Evolutionary conservation across 1,140 invertebrate genomes (phyloP).

Genomic region (Apolygus lucorum): DNA sequence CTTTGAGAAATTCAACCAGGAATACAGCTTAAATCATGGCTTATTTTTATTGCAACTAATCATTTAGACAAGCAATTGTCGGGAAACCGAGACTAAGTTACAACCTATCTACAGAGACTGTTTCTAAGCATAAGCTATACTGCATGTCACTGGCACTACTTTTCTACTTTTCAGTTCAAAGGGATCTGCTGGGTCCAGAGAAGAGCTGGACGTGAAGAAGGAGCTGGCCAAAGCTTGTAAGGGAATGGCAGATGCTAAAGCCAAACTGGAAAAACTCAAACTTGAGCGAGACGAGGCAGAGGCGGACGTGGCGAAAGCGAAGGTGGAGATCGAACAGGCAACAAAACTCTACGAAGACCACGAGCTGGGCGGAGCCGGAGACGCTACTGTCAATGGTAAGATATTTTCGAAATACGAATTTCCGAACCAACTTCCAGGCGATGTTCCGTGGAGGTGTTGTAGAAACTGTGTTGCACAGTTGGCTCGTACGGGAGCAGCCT

Average conservation of each 20-base stretch:
- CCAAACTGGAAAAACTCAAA: slow-evolving; percentile 1
- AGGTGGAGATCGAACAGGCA: slow-evolving; percentile 13
- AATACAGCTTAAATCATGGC: no score
- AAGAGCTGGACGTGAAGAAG: not conserved
- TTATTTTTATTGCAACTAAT: no score
- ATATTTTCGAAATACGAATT: not conserved
- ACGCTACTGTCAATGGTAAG: not conserved
- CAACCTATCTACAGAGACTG: no score
- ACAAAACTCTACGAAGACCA: not conserved
- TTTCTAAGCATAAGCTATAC: no score
- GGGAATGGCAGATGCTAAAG: not conserved
- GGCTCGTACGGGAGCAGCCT: no score
- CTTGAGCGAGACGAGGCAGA: slow-evolving; percentile 17
- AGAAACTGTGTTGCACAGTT: no score
- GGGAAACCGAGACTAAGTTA: no score
- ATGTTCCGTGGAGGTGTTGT: no score
- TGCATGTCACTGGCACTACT: no score
- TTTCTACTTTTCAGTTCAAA: slow-evolving; percentile 2
- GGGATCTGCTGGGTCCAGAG: not conserved
- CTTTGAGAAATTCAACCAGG: no score
- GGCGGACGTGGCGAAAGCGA: slow-evolving; percentile 4
- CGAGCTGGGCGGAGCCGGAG: not conserved
- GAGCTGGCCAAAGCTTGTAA: slow-evolving; percentile 2
- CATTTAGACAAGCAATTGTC: no score
- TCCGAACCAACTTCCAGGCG: not conserved